Evolutionary conservation across 2,113 vertebrate genomes (phyloP).

Genomic region (Alosa alosa): DNA sequence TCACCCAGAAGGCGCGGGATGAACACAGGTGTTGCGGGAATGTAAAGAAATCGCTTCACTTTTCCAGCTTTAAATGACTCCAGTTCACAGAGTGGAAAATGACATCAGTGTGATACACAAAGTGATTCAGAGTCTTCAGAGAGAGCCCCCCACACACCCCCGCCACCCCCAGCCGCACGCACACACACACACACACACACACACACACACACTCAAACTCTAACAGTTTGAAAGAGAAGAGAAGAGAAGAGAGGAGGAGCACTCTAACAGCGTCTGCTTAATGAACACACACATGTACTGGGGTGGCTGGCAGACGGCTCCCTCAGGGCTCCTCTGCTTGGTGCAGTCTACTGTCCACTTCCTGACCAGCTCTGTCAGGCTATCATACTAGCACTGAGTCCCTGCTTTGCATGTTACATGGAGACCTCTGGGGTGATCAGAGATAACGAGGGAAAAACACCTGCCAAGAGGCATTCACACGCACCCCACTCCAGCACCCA

Average conservation of each 20-base stretch:
- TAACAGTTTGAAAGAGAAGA: no score
- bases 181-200: neutral
- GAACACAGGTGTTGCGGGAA: conserved; percentile 9
- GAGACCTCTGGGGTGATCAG: neutral
- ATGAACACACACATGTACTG: neutral
- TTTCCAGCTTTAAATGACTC: neutral
- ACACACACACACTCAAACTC: no score
- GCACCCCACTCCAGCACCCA: conserved; percentile 18
- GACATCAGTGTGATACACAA: neutral
- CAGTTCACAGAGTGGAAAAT: neutral
- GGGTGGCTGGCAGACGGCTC: no score
- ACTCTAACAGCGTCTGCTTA: no score
- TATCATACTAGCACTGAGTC: neutral
- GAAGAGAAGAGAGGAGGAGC: no score
- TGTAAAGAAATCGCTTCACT: conserved; percentile 1
- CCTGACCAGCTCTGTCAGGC: neutral
- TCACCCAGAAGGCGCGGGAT: neutral
- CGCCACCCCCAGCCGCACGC: neutral
- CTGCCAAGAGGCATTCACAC: conserved; percentile 40
- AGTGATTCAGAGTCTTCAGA: neutral
- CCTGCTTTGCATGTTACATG: neutral
- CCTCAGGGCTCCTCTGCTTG: neutral
- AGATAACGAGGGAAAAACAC: conserved; percentile 2
- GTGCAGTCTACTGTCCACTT: neutral
- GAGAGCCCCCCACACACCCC: neutral